These are phyloP conservation scores for Syritta pipiens DNA, from an alignment of 2,888 invertebrate genomes.

Conservation along the genomic window DNA sequence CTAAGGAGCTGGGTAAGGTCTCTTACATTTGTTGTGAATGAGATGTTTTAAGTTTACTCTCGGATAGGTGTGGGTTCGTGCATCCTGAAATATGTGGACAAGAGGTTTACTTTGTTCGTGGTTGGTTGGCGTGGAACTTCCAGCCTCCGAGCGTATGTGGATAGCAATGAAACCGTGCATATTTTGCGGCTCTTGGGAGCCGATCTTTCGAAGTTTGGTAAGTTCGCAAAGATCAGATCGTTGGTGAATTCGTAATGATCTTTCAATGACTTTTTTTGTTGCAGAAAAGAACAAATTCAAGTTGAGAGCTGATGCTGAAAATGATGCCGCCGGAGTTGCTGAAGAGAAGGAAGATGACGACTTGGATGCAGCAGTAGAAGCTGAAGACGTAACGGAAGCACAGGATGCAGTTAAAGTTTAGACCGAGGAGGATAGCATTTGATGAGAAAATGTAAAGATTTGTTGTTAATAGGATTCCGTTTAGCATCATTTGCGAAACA, in stretches of 20 bases:
- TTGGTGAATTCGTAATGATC: no score
- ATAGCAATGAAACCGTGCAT: constrained; percentile 91
- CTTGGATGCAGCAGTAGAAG: no score
- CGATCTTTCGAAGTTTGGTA: constrained; percentile 92
- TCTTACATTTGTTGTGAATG: neutral
- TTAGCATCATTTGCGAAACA: constrained; percentile 7
- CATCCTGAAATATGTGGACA: constrained; percentile 84
- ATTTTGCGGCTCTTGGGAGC: constrained; percentile 91
- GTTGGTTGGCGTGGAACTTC: constrained; percentile 96
- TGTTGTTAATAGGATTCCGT: neutral
- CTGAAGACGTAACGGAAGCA: no score
- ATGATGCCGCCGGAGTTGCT: constrained; percentile 71
- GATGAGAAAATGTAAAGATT: neutral
- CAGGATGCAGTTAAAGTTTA: neutral
- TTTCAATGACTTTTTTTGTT: neutral
- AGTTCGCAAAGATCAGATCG: constrained; percentile 73
- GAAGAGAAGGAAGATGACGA: constrained; percentile 17
- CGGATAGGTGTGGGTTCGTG: constrained; percentile 85
- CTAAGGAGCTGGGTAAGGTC: constrained; percentile 85
- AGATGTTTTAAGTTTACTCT: neutral
- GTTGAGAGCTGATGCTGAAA: constrained; percentile 72
- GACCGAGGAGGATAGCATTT: constrained; percentile 8
- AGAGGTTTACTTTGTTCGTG: constrained; percentile 83
- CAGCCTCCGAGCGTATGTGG: constrained; percentile 93
- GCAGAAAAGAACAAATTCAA: constrained; percentile 82